Evolutionary conservation across 1,140 invertebrate genomes (phyloP), one percentile per base, ranked within the genome.

Genomic region (Cyrtorhinus lividipennis): DNA sequence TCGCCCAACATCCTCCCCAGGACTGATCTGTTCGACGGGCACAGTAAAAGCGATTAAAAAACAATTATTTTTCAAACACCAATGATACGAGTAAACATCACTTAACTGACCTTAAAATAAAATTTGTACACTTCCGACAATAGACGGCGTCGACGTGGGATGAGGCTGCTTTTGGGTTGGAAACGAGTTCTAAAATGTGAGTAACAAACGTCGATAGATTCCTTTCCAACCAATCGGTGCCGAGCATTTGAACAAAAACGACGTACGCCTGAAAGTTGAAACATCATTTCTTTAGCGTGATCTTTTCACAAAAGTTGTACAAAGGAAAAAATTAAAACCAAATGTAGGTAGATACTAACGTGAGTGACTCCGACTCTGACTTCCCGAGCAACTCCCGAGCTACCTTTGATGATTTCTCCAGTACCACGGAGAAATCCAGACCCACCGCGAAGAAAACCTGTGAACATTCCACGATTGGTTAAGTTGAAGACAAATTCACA

Each of bases 61-160:
- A n/a, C n/a, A n/a, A n/a, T n/a, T n/a, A n/a, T n/a, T n/a, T n/a
- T n/a, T n/a, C n/a, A n/a, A n/a, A n/a, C n/a, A n/a, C n/a, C n/a
- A n/a, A n/a, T n/a, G n/a, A n/a, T n/a, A n/a, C n/a, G n/a, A n/a
- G n/a, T n/a, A n/a, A n/a, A n/a, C n/a, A n/a, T n/a, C n/a, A n/a
- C n/a, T 38, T 5, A 38, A 38, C 30, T 8, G 30, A 61, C 62
- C 90, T 87, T 46, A 98, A 77, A 69, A 99, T 95, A 72, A 96
- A 99, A 71, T 88, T 91, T 53, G 99, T 89, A 73, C 96, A 99
- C 75, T 97, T 96, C 66, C 96, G 79, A 0, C 94, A 96, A 74
- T 97, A 97, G 2, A 99, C 93, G 26, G 93, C 93, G 75, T 99
- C 96, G 3, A 98, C 90, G 72, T 98, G 95, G 0, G 92, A 92